Evolutionary conservation across 2,113 vertebrate species (phyloP), one percentile per base, ranked within the genome.

Genomic region (Talpa occidentalis): DNA sequence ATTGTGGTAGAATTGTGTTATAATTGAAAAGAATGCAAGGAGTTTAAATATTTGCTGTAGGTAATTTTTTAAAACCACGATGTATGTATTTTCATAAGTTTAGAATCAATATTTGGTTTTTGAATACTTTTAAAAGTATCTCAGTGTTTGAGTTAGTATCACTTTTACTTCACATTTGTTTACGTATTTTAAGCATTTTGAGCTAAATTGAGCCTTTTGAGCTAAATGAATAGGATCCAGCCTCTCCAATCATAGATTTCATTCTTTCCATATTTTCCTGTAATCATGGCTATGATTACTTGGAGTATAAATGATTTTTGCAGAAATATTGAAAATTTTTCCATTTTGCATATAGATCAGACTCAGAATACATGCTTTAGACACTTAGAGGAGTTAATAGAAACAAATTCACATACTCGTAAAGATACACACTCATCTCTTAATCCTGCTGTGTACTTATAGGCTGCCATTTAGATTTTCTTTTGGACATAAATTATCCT

Each of bases 121-220:
- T 93, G 11, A 81, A 81, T 76, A 15, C 21, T 56, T 90, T 82
- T 87, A 54, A 84, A 93, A 52, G 1, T 89, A 7, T 94, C 69
- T 77, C 26, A 52, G 21, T 83, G n/a, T 92, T 88, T 76, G 52
- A 21, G 1, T 8, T 73, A 30, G 30, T 42, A 40, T 2, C 2
- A 28, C 37, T 72, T 96, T 90, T 44, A 24, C 28, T 16, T 77
- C 76, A 90, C 5, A 52, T 54, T 49, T 91, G 8, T 72, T 16
- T 73, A 24, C n/a, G 10, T 76, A 67, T 87, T 3, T 80, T 87
- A 35, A 54, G 76, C 44, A 93, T 86, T 84, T 88, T 78, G 47
- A 95, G 35, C 12, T 88, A 83, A 81, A 52, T n/a, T 74, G 4
- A n/a, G n/a, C n/a, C n/a, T n/a, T 2, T 26, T 81, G 59, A 6